phyloP scores from a whole-genome alignment of 2,888 invertebrate species.

The Noctua fimbriata region DNA sequence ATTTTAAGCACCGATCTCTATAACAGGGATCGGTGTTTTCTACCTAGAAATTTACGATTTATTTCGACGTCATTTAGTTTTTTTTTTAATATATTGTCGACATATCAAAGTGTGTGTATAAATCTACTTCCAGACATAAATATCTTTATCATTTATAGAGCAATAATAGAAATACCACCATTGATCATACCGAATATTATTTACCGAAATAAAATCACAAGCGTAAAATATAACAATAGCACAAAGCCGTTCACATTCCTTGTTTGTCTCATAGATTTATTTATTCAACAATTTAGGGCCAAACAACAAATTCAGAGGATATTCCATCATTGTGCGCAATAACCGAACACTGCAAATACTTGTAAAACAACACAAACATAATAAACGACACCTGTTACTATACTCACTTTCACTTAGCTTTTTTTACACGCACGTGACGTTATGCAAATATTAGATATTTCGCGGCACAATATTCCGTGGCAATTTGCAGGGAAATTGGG shows the following conservation, averaged over 20 bases:
- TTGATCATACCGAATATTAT: slow-evolving; percentile 17
- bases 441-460: slow-evolving; percentile 85
- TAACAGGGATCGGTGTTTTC: too few relatives aligned
- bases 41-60: background rate
- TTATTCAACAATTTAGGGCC: slow-evolving; percentile 31
- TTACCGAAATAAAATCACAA: slow-evolving; percentile 28
- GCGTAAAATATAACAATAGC: slow-evolving; percentile 16
- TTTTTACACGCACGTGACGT: slow-evolving; percentile 78
- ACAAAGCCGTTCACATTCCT: slow-evolving; percentile 12
- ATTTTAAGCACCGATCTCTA: too few relatives aligned
- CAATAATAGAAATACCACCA: background rate
- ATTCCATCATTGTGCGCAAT: slow-evolving; percentile 69
- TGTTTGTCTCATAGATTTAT: slow-evolving; percentile 41
- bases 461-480: slow-evolving; percentile 84
- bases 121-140: background rate
- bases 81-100: background rate
- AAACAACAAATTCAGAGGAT: slow-evolving; percentile 51
- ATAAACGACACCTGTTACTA: slow-evolving; percentile 85
- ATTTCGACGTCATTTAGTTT: background rate
- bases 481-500: slow-evolving; percentile 87
- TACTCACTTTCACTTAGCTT: slow-evolving; percentile 82
- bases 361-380: slow-evolving; percentile 77
- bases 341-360: slow-evolving; percentile 68
- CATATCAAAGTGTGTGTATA: background rate
- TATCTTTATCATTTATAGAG: background rate